A percentile compares a stretch with the other conserved stretches of the same genome.
These are phyloP conservation scores for Tor tambroides DNA, from an alignment of 2,113 vertebrate genomes.

Conservation along the genomic window DNA sequence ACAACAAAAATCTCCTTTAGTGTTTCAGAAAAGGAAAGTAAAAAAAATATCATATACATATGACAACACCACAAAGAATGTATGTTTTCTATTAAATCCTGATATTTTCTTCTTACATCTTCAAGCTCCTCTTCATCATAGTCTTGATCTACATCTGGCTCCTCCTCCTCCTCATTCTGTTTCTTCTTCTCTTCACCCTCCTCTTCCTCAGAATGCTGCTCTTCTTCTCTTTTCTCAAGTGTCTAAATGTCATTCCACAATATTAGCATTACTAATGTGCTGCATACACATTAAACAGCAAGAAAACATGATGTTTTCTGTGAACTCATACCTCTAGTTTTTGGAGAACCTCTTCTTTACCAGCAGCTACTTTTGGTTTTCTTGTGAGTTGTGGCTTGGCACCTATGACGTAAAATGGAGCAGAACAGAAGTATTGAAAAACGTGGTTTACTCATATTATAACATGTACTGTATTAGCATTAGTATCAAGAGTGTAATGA, in stretches of 20 bases:
- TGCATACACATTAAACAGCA: background rate
- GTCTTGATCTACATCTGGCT: conserved; percentile 70
- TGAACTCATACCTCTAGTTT: conserved; percentile 78
- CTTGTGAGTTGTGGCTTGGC: conserved; percentile 64
- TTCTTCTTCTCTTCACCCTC: conserved; percentile 74
- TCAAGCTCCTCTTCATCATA: conserved; percentile 79
- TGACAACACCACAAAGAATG: background rate
- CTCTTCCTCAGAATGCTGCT: conserved; percentile 77
- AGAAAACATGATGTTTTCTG: background rate
- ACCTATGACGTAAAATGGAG: background rate
- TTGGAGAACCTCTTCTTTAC: conserved; percentile 80
- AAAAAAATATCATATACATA: background rate
- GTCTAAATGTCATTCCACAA: conserved; percentile 64
- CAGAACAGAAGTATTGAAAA: background rate
- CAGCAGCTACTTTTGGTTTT: conserved; percentile 53
- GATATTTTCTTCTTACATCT: conserved; percentile 65
- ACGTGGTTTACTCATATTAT: background rate
- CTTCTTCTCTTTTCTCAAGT: conserved; percentile 80
- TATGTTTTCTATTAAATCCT: background rate
- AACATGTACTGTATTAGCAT: background rate
- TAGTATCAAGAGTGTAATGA: background rate
- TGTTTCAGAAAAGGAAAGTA: background rate
- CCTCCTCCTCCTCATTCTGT: conserved; percentile 68
- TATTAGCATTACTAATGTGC: background rate
- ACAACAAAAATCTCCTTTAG: too few relatives aligned